Evolutionary conservation across 1,140 invertebrate genomes (phyloP).

Genomic region (Homarus americanus): DNA sequence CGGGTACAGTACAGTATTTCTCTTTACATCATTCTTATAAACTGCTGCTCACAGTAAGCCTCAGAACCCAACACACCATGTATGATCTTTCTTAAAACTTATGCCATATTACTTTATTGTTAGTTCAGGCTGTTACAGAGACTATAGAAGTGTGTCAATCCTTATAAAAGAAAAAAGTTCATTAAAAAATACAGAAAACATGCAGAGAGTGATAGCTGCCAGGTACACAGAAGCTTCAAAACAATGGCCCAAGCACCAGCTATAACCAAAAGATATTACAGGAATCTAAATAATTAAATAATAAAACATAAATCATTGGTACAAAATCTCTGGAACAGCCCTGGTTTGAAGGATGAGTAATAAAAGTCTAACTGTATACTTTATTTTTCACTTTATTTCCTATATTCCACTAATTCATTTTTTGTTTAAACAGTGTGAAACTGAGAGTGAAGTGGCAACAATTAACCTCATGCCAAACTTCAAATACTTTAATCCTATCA

Average conservation of each 20-base stretch:
- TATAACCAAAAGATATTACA: slow-evolving; percentile 13
- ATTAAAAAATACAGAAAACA: slow-evolving; percentile 46
- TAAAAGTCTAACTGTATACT: slow-evolving; percentile 43
- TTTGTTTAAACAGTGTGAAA: slow-evolving; percentile 44
- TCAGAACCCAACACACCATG: too few species aligned
- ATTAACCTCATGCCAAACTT: slow-evolving; percentile 32
- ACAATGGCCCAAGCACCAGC: slow-evolving; percentile 2
- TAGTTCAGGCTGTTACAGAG: slow-evolving; percentile 69
- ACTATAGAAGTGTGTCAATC: slow-evolving; percentile 47
- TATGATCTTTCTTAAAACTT: background rate
- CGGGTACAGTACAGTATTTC: too few species aligned
- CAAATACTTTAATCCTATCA: slow-evolving; percentile 43
- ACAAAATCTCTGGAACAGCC: slow-evolving; percentile 65
- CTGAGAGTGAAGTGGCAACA: slow-evolving; percentile 31
- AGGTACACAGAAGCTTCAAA: slow-evolving; percentile 10
- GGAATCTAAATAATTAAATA: background rate
- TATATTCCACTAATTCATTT: slow-evolving; percentile 53
- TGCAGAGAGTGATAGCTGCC: slow-evolving; percentile 39
- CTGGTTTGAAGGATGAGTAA: slow-evolving; percentile 56
- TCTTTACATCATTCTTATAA: too few species aligned
- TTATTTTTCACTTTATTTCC: slow-evolving; percentile 57
- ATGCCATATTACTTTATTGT: background rate
- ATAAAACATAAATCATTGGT: slow-evolving; percentile 9
- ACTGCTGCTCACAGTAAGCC: too few species aligned
- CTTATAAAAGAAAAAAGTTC: slow-evolving; percentile 17